Percentiles rank a stretch among this genome's conserved stretches.
These are phyloP conservation scores for Narcine bancroftii DNA, from an alignment of 2,113 vertebrate species.

Conservation along the genomic window DNA sequence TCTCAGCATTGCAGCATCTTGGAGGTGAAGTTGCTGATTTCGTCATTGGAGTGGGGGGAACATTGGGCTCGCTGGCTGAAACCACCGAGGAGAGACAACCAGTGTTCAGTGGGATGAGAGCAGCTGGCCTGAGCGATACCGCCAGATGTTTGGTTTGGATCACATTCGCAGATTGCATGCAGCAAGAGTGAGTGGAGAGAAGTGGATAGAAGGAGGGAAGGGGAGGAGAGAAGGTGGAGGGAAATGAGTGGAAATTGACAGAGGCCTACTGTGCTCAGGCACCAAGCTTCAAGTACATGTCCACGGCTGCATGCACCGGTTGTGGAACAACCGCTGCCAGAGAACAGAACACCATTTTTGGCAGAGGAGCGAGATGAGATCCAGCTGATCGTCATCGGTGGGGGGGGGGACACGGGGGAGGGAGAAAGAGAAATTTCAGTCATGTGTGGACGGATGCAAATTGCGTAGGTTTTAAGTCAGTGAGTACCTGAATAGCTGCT, in stretches of 20 bases:
- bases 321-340: background rate
- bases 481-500: too few relatives aligned
- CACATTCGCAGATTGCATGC: background rate
- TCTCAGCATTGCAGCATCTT: constrained; percentile 42
- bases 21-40: constrained; percentile 47
- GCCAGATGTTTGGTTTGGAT: background rate
- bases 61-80: background rate
- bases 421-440: too few relatives aligned
- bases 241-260: background rate
- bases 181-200: background rate
- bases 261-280: background rate
- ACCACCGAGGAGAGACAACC: background rate
- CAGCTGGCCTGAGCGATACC: background rate
- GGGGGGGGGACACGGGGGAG: too few relatives aligned
- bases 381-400: background rate
- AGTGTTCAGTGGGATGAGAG: background rate
- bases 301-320: background rate
- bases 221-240: background rate
- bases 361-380: background rate
- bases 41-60: constrained; percentile 39
- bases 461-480: too few relatives aligned
- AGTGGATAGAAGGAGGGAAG: background rate
- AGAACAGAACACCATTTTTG: background rate
- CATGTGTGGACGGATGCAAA: too few relatives aligned
- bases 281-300: background rate